Conservation (phyloP, 35 echinoderm and acorn worm species). For the Apostichopus japonicus region DNA sequence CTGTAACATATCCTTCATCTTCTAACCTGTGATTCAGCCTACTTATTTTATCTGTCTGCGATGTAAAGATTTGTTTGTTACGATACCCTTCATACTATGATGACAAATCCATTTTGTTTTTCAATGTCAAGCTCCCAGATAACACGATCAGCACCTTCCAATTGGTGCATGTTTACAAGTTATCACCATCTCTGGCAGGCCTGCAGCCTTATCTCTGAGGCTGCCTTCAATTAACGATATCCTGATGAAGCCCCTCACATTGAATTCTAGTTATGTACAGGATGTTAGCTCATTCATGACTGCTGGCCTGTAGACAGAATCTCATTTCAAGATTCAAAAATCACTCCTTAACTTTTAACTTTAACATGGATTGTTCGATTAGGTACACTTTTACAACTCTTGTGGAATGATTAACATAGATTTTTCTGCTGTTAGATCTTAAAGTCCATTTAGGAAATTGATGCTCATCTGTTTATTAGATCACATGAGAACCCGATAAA, state of each 20-base stretch:
- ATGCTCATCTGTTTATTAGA: neutral
- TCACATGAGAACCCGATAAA: neutral
- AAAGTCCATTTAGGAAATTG: neutral
- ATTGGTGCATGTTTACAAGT: conserved; percentile 1
- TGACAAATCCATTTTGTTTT: neutral
- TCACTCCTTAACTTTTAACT: neutral
- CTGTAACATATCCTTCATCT: too few species aligned
- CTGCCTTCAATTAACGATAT: conserved; percentile 39
- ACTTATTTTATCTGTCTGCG: too few species aligned
- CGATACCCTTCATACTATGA: neutral
- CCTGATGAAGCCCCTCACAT: conserved; percentile 2
- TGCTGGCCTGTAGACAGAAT: neutral
- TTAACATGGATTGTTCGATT: neutral
- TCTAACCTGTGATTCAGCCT: too few species aligned
- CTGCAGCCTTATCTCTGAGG: neutral
- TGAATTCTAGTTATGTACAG: conserved; percentile 30
- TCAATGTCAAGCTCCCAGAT: too few species aligned
- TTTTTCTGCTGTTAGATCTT: neutral
- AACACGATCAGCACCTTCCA: too few species aligned
- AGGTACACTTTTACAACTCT: neutral
- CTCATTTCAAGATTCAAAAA: neutral
- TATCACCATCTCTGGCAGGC: neutral
- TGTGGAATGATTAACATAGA: neutral
- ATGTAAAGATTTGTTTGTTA: too few species aligned
- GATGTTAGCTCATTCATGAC: conserved; percentile 1